Evolutionary conservation across 2,113 vertebrate genomes (phyloP), one percentile per base, ranked within the genome.

Genomic region (Psephotus haematonotus): DNA sequence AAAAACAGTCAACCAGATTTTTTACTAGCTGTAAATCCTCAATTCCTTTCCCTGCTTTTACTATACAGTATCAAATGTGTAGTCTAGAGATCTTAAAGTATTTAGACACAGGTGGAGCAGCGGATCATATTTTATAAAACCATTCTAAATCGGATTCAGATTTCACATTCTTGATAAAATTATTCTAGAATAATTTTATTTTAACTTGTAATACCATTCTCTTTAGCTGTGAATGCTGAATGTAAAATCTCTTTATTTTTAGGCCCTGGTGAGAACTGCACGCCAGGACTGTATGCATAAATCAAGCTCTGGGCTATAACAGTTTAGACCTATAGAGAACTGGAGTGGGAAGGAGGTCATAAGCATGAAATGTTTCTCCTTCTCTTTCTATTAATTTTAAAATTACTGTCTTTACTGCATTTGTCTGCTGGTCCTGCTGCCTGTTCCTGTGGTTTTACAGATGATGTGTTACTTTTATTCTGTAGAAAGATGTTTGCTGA

Each of bases 91-190:
- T 59, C 76, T 95, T 22, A 43, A 93, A 90, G 29, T 70, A 92
- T 91, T 89, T 88, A 95, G 88, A 89, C 69, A 78, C 81, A 95
- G 50, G 69, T 93, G 88, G 78, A 91, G 44, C 31, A 88, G 4
- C 27, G 29, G 50, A 57, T 96, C 64, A 25, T 86, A 22, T 88
- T 75, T 80, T 86, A 55, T 92, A 77, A 91, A 92, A 49, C 68
- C 63, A 79, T 93, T 95, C 62, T 46, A 90, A 69, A 53, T 24
- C 5, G 2, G 74, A 46, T 86, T 98, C 94, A 75, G 71, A 13
- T 97, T 97, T 97, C 96, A 94, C 95, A 93, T 96, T 95, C 95
- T 96, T 92, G 75, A 82, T 84, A 81, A 53, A 97, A 97, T 95
- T 96, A 94, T 86, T 94, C 44, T 67, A 57, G 74, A 90, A 75